phyloP scores from a whole-genome alignment of 2,113 vertebrate species.

The Cyprinodon brontotheroides region DNA sequence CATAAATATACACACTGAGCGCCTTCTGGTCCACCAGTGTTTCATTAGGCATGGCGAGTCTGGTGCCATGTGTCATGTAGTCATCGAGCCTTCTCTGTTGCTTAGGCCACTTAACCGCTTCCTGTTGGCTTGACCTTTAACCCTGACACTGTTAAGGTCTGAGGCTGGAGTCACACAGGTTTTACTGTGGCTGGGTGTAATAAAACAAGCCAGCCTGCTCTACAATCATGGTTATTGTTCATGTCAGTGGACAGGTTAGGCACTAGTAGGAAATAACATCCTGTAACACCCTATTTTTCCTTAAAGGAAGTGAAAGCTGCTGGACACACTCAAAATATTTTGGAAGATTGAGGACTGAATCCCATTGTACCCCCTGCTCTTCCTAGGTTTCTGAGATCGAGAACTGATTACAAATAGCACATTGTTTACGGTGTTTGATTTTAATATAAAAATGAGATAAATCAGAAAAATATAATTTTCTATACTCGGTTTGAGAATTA shows the following conservation, averaged over 20 bases:
- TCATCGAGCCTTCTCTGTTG: slow-evolving; percentile 50
- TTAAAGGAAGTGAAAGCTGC: slow-evolving; percentile 25
- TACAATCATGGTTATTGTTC: slow-evolving; percentile 43
- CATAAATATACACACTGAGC: slow-evolving; percentile 4
- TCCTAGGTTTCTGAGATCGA: too few relatives aligned
- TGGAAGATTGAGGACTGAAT: neutral
- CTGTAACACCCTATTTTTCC: slow-evolving; percentile 15
- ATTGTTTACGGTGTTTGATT: neutral
- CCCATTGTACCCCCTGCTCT: neutral
- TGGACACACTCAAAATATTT: neutral
- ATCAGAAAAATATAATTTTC: neutral
- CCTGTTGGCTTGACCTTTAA: slow-evolving; percentile 77
- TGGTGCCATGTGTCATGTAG: slow-evolving; percentile 79
- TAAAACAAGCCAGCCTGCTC: slow-evolving; percentile 43
- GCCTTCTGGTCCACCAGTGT: slow-evolving; percentile 68
- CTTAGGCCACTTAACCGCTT: slow-evolving; percentile 78
- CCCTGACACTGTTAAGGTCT: slow-evolving; percentile 64
- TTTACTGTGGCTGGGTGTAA: slow-evolving; percentile 52
- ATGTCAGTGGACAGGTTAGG: slow-evolving; percentile 35
- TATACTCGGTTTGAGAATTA: neutral
- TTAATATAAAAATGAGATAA: neutral
- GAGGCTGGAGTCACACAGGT: slow-evolving; percentile 52
- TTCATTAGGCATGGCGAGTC: slow-evolving; percentile 77
- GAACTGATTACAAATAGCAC: too few relatives aligned
- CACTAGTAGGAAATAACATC: slow-evolving; percentile 38